Conservation (phyloP, 1,140 invertebrate genomes). For the Thaumatotibia leucotreta region DNA sequence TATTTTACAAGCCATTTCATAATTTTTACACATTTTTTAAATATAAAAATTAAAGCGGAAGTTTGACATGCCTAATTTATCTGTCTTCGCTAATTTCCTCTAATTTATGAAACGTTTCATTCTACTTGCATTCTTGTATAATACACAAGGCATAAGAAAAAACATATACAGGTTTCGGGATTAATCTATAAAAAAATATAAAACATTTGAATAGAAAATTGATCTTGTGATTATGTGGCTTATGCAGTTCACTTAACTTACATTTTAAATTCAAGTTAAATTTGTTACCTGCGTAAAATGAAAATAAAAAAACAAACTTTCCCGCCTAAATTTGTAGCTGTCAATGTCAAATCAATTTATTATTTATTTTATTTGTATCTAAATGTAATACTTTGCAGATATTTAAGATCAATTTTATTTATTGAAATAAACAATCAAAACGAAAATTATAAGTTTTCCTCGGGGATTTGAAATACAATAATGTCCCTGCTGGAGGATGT, state of each 20-base stretch:
- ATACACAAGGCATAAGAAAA: not conserved
- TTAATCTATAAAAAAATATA: too few species aligned
- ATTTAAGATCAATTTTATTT: too few species aligned
- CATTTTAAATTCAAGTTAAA: not conserved
- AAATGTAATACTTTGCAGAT: too few species aligned
- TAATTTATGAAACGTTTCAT: not conserved
- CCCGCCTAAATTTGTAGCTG: not conserved
- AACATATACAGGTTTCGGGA: too few species aligned
- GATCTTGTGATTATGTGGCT: too few species aligned
- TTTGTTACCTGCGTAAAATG: not conserved
- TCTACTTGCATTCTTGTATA: not conserved
- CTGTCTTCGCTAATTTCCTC: not conserved
- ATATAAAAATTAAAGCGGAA: not conserved
- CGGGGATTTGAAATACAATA: not conserved
- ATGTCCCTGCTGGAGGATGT: slow-evolving; percentile 72
- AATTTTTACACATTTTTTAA: not conserved
- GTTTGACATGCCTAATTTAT: not conserved
- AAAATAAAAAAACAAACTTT: not conserved
- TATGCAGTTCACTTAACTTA: too few species aligned
- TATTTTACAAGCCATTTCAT: not conserved
- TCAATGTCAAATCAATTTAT: not conserved
- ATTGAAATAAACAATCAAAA: too few species aligned
- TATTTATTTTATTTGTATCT: too few species aligned
- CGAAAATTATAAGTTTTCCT: too few species aligned
- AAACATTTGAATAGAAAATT: too few species aligned